Base-by-base conservation (phyloP, 1,140 invertebrate species). In the Melitaea cinxia region DNA sequence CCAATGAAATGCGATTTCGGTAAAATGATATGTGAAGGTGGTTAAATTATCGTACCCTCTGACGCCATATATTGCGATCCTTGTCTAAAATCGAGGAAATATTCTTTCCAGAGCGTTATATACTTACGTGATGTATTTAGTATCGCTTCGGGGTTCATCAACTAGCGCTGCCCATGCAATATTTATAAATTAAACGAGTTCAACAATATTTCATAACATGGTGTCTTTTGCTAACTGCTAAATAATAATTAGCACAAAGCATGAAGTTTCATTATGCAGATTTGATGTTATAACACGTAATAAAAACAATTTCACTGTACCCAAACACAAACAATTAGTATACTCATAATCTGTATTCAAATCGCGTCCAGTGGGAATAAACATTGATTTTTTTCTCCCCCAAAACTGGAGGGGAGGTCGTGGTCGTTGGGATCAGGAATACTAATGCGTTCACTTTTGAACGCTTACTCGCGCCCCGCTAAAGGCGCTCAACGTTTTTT, bases 331-430 rank as follows among this genome's bases (percentile, higher is more conserved):
- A 78, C 84, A 91, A 91, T 91, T 91, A 89, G 83, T 82, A 80
- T 81, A 65, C 60, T 75, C 67, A 80, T 85, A 84, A 91, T 91
- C 86, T 88, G 79, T 78, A 91, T 91, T 91, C 88, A 74, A 83
- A 87, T 80, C 84, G 78, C 84, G 81, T 88, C 73, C 78, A 50
- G 67, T 56, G 78, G 75, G 81, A 86, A 88, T 88, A 91, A 91
- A 91, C 85, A 91, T 91, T 91, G 88, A 91, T 91, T 91, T 90
- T 45, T 89, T 91, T 90, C 81, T 81, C 79, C 83, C 80, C 83
- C 80, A 79, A 89, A 89, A 83, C 70, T 87, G 77, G 71, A 75
- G 78, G 80, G 70, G 80, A 78, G 72, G 64, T 68, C 77, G 77
- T 73, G 70, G 78, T 64, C 77, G 60, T 72, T 75, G 74, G 76